phyloP scores from a whole-genome alignment of 2,888 invertebrate genomes.

The Junonia oenone region DNA sequence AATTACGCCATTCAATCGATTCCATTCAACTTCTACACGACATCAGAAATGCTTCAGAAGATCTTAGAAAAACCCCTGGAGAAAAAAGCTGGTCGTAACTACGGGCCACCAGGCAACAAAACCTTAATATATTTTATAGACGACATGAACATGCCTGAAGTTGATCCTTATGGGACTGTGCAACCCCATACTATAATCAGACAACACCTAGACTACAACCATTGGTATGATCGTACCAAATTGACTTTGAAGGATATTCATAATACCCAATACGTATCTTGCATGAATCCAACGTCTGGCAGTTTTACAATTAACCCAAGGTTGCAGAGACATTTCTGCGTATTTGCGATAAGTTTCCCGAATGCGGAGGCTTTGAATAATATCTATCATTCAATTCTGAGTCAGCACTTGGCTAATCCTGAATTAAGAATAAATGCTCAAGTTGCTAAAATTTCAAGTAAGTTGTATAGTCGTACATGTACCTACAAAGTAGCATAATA shows the following conservation, averaged over 20 bases:
- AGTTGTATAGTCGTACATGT: conserved; percentile 27
- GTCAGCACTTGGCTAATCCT: conserved; percentile 90
- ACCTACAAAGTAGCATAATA: not conserved
- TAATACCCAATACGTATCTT: conserved; percentile 97
- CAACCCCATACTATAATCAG: conserved; percentile 97
- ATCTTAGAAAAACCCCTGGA: conserved; percentile 96
- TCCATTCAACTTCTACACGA: conserved; percentile 97
- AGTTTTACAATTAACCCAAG: conserved; percentile 98
- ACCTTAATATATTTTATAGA: conserved; percentile 96
- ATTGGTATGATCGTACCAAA: conserved; percentile 93
- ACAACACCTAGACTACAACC: conserved; percentile 96
- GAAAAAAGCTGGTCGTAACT: conserved; percentile 97
- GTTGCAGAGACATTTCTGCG: conserved; percentile 93
- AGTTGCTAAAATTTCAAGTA: conserved; percentile 83
- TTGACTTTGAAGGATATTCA: conserved; percentile 95
- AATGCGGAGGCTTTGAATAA: conserved; percentile 89
- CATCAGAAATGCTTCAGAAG: conserved; percentile 95
- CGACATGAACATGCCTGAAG: conserved; percentile 99
- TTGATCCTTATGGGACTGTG: conserved; percentile 92
- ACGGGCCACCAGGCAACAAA: conserved; percentile 96
- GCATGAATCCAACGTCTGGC: conserved; percentile 99
- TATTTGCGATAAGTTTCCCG: conserved; percentile 91
- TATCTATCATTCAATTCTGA: conserved; percentile 93
- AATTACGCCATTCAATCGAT: conserved; percentile 94
- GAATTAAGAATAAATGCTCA: conserved; percentile 87